Conservation (phyloP, 2,888 invertebrate species). For the Hemicrepidius hirtus region DNA sequence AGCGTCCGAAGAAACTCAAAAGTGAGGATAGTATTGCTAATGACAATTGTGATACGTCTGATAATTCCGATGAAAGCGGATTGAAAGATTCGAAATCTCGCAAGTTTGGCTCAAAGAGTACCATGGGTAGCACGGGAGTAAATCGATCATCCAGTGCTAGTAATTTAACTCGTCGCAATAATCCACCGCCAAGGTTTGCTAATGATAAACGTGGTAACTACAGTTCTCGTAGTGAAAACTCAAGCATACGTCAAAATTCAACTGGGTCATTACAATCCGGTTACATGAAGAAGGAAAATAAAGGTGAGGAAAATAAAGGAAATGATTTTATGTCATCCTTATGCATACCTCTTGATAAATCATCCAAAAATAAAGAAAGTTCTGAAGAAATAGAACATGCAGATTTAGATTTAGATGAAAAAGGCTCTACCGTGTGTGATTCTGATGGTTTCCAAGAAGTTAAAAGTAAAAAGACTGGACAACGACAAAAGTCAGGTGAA, state of each 20-base stretch:
- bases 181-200: constrained; percentile 60
- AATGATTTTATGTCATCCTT: constrained; percentile 65
- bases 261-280: constrained; percentile 61
- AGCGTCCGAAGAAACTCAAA: constrained; percentile 68
- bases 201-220: constrained; percentile 64
- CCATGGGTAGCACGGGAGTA: constrained; percentile 29
- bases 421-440: constrained; percentile 70
- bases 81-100: constrained; percentile 39
- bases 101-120: constrained; percentile 36
- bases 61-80: constrained; percentile 57
- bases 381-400: constrained; percentile 60
- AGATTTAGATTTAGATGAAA: constrained; percentile 67
- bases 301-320: constrained; percentile 43
- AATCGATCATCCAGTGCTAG: constrained; percentile 63
- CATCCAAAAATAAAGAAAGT: constrained; percentile 58
- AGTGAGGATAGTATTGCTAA: constrained; percentile 44
- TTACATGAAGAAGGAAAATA: constrained; percentile 37
- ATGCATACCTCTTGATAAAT: constrained; percentile 70
- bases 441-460: constrained; percentile 90
- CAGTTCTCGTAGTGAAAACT: constrained; percentile 53
- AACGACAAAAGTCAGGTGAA: constrained; percentile 71
- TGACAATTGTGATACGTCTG: constrained; percentile 55
- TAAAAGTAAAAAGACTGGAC: constrained; percentile 85
- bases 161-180: constrained; percentile 59
- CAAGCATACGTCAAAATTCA: constrained; percentile 66